A percentile compares a stretch with the other conserved stretches of the same genome.
phyloP scores from a whole-genome alignment of 2,797 vertebrate genomes.

The Sebastes nivosus region DNA sequence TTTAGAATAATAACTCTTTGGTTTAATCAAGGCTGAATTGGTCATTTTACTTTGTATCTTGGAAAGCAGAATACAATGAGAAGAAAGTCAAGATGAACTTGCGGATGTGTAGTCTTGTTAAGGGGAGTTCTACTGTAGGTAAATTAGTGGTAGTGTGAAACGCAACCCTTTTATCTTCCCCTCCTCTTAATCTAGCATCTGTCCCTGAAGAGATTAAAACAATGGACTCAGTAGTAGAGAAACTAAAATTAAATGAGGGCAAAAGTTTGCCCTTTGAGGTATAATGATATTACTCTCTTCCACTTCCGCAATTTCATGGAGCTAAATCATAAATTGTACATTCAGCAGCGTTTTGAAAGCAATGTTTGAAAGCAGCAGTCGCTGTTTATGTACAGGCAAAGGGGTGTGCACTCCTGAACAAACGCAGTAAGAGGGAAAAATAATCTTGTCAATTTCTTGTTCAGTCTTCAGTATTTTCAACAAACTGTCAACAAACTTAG shows the following conservation, averaged over 20 bases:
- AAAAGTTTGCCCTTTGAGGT: conserved; percentile 33
- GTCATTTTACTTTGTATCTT: conserved; percentile 12
- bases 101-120: background rate
- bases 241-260: conserved; percentile 27
- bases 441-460: conserved; percentile 48
- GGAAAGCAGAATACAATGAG: conserved; percentile 8
- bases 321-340: conserved; percentile 24
- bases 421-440: conserved; percentile 28
- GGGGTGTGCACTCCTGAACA: background rate
- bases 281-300: conserved; percentile 20
- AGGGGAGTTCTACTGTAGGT: conserved; percentile 4
- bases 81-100: conserved; percentile 28
- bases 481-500: conserved; percentile 65
- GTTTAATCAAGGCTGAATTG: conserved; percentile 28
- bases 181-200: conserved; percentile 30
- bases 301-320: conserved; percentile 2
- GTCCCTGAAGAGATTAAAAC: conserved; percentile 37
- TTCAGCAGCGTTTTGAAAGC: conserved; percentile 13
- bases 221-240: conserved; percentile 27
- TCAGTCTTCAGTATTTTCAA: conserved; percentile 54
- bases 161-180: conserved; percentile 24
- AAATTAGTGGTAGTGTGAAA: conserved; percentile 32
- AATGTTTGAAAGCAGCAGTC: conserved; percentile 8
- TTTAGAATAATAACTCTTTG: background rate
- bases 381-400: conserved; percentile 40